A percentile compares a stretch with the other conserved stretches of the same genome.
phyloP scores from a whole-genome alignment of 2,113 vertebrate species.

The Chlamydotis undulata region DNA sequence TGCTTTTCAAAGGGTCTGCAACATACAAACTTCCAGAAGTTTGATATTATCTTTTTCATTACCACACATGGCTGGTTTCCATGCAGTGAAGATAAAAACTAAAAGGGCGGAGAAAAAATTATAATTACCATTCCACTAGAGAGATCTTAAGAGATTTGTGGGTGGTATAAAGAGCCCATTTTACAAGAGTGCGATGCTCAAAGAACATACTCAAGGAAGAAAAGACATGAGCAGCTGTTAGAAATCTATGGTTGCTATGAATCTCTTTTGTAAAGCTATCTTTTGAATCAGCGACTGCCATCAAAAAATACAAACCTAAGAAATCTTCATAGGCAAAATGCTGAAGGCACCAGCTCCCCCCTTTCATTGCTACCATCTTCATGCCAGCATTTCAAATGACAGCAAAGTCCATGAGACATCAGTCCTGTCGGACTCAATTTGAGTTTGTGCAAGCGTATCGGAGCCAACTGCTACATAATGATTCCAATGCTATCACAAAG shows the following conservation, averaged over 20 bases:
- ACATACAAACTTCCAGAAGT: not conserved
- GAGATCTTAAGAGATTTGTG: slow-evolving; percentile 5
- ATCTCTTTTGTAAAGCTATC: slow-evolving; percentile 22
- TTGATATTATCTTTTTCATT: slow-evolving; percentile 18
- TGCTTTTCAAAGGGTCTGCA: slow-evolving; percentile 10
- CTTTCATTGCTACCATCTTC: slow-evolving; percentile 62
- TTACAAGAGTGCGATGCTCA: not conserved
- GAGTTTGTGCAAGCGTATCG: slow-evolving; percentile 77
- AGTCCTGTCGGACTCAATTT: slow-evolving; percentile 84
- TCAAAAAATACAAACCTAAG: slow-evolving; percentile 39
- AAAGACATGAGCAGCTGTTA: slow-evolving; percentile 28
- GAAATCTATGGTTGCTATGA: slow-evolving; percentile 11
- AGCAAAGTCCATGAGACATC: slow-evolving; percentile 82
- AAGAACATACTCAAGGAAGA: slow-evolving; percentile 19
- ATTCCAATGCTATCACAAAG: slow-evolving; percentile 49
- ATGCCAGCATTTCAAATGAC: slow-evolving; percentile 80
- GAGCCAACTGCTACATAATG: slow-evolving; percentile 79
- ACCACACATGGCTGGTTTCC: not conserved
- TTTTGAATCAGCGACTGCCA: slow-evolving; percentile 24
- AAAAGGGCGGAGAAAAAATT: not conserved
- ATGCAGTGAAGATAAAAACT: slow-evolving; percentile 25
- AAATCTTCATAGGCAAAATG: slow-evolving; percentile 22
- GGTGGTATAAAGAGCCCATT: not conserved
- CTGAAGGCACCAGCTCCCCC: slow-evolving; percentile 43
- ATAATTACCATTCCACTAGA: slow-evolving; percentile 33